Conservation (phyloP, 2,797 vertebrate species). For the Sphenodon punctatus region DNA sequence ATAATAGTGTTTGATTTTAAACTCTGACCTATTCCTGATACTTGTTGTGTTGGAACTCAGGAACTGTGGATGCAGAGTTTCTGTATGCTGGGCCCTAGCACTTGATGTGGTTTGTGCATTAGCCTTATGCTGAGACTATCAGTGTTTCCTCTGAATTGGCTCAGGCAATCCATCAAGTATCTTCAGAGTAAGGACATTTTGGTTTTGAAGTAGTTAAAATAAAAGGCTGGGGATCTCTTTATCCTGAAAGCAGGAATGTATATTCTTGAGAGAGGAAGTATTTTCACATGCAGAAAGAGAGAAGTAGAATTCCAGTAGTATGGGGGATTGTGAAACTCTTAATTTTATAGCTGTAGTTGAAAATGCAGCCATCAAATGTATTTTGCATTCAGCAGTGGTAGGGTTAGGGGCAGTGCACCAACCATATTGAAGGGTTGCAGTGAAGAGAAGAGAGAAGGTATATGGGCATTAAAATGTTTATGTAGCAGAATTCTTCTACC, state of each 20-base stretch:
- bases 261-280: not conserved
- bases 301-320: not conserved
- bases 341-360: not conserved
- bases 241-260: rapidly evolving
- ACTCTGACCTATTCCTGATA: not conserved
- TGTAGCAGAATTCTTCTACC: not conserved
- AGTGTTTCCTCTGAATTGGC: not conserved
- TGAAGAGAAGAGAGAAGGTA: not conserved
- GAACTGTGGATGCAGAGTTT: not conserved
- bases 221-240: not conserved
- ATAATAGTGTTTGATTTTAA: rapidly evolving
- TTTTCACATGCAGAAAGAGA: not conserved
- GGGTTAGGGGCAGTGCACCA: not conserved
- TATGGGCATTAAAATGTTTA: not conserved
- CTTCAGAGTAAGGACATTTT: not conserved
- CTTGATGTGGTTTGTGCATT: not conserved
- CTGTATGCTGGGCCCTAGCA: not conserved
- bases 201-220: not conserved
- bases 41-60: not conserved
- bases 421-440: not conserved
- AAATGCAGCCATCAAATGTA: not conserved
- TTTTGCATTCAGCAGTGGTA: not conserved
- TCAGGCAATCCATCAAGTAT: not conserved
- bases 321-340: not conserved
- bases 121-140: not conserved